These are phyloP conservation scores for Sorex araneus DNA, from an alignment of 2,113 vertebrate genomes.

Conservation along the genomic window DNA sequence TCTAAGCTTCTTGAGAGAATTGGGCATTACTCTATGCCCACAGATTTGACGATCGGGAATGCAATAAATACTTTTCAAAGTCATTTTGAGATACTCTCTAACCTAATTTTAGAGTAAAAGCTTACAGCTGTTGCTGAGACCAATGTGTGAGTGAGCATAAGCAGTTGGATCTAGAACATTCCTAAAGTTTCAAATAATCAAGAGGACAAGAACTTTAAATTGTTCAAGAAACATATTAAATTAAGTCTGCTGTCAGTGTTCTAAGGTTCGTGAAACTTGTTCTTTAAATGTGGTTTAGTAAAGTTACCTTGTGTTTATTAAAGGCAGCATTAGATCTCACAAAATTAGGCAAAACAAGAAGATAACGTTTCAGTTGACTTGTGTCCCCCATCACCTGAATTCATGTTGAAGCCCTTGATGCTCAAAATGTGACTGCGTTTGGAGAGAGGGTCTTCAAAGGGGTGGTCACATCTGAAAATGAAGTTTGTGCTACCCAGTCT, in stretches of 20 bases:
- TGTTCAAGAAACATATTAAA: neutral
- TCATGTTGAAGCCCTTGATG: neutral
- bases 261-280: neutral
- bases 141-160: no score
- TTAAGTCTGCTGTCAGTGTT: neutral
- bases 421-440: neutral
- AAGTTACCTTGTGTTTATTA: neutral
- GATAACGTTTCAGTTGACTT: no score
- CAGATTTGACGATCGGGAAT: neutral
- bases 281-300: neutral
- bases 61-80: neutral
- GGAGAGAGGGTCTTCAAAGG: neutral
- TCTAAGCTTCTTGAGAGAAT: neutral
- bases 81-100: neutral
- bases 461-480: neutral
- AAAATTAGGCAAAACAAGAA: neutral
- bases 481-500: no score
- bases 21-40: neutral
- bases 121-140: neutral
- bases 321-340: neutral
- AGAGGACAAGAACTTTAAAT: neutral
- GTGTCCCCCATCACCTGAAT: no score
- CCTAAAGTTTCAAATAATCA: neutral
- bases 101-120: neutral
- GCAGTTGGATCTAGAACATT: neutral